phyloP scores from a whole-genome alignment of 2,888 invertebrate genomes.

The Hirtodrosophila duncani region DNA sequence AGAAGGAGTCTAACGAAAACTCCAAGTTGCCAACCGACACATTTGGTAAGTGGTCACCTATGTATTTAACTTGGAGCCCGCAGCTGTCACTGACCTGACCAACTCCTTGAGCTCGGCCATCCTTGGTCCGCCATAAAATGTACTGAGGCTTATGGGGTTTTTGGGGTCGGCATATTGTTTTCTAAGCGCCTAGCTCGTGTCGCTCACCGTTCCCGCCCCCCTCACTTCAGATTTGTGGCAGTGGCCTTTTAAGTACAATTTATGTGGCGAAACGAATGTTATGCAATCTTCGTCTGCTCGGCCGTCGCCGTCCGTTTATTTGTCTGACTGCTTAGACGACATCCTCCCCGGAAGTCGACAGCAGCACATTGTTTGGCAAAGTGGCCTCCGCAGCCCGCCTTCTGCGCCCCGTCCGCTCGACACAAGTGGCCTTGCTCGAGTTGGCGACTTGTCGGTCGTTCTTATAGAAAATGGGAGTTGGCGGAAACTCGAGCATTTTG shows the following conservation, averaged over 20 bases:
- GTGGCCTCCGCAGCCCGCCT: slow-evolving; percentile 33
- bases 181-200: slow-evolving; percentile 16
- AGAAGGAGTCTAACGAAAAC: slow-evolving; percentile 85
- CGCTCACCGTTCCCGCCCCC: slow-evolving; percentile 4
- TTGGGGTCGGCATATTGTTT: slow-evolving; percentile 29
- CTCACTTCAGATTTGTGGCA: slow-evolving; percentile 54
- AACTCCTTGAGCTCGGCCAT: slow-evolving; percentile 7
- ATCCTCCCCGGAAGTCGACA: slow-evolving; percentile 73
- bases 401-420: slow-evolving; percentile 17
- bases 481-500: slow-evolving; percentile 70
- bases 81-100: slow-evolving; percentile 33
- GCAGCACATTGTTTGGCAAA: slow-evolving; percentile 74
- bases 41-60: slow-evolving; percentile 56
- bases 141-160: slow-evolving; percentile 15
- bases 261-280: slow-evolving; percentile 73
- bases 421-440: slow-evolving; percentile 58
- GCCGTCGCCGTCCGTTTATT: slow-evolving; percentile 52
- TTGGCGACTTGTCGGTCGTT: slow-evolving; percentile 48
- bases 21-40: slow-evolving; percentile 80
- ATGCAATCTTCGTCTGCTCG: slow-evolving; percentile 46
- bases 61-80: slow-evolving; percentile 11
- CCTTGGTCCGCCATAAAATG: slow-evolving; percentile 35
- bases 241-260: slow-evolving; percentile 73
- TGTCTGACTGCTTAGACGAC: slow-evolving; percentile 66
- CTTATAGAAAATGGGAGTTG: slow-evolving; percentile 32